Evolutionary conservation across 2,113 vertebrate species (phyloP).

Genomic region (Cercopithecus mona): DNA sequence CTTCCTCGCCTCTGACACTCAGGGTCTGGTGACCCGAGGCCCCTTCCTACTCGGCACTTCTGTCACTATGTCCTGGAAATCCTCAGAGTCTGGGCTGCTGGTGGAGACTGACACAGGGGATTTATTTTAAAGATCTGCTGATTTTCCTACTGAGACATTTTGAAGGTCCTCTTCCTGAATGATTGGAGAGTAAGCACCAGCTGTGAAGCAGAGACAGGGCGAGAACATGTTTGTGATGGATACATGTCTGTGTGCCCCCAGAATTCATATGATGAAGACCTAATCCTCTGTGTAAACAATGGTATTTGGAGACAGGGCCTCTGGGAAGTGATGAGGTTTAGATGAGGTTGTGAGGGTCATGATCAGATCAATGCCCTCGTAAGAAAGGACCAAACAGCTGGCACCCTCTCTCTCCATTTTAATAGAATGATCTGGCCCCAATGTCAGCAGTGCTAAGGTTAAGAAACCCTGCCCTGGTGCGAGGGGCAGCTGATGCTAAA

Average conservation of each 20-base stretch:
- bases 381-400: neutral
- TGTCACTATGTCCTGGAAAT: neutral
- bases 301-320: neutral
- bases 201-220: neutral
- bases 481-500: neutral
- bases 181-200: neutral
- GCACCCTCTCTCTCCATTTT: neutral
- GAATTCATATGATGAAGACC: neutral
- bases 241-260: too few species aligned
- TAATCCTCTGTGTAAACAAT: neutral
- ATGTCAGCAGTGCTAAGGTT: fast-evolving
- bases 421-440: fast-evolving
- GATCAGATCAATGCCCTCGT: neutral
- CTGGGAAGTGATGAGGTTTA: neutral
- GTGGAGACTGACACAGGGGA: neutral
- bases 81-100: neutral
- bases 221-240: fast-evolving
- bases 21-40: neutral
- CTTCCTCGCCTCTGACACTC: neutral
- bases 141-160: neutral
- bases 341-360: neutral
- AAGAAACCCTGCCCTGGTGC: neutral
- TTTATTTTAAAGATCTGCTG: neutral
- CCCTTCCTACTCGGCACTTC: neutral
- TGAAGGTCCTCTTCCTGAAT: neutral